Evolutionary conservation across 2,888 invertebrate species (phyloP).

Genomic region (Polymixis flavicincta): DNA sequence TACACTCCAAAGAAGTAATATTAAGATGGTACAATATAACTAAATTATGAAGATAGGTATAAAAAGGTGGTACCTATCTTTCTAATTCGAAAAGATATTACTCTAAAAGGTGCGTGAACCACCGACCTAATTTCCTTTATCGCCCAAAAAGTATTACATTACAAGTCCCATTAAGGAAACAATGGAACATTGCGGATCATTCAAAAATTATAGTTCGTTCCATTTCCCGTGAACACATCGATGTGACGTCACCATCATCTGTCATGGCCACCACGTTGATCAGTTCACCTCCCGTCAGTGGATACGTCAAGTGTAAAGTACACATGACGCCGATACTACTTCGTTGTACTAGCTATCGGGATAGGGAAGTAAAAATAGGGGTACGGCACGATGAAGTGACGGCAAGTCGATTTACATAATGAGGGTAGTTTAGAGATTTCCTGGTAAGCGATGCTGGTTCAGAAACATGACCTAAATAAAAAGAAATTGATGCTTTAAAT

Average conservation of each 20-base stretch:
- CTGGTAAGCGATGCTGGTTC: not conserved
- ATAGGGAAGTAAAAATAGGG: slow-evolving; percentile 5
- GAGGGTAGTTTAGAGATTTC: slow-evolving; percentile 12
- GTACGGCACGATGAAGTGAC: slow-evolving; percentile 1
- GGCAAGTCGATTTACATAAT: slow-evolving; percentile 39
- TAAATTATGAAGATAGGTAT: not conserved
- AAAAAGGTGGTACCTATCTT: not conserved
- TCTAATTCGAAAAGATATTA: too few relatives aligned
- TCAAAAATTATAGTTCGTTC: not conserved
- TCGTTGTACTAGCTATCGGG: slow-evolving; percentile 18
- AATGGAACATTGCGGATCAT: slow-evolving; percentile 6
- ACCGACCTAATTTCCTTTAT: slow-evolving; percentile 3
- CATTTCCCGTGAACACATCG: slow-evolving; percentile 1
- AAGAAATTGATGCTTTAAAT: not conserved
- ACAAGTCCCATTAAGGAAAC: slow-evolving; percentile 26
- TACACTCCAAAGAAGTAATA: not conserved
- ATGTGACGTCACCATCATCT: slow-evolving; percentile 38
- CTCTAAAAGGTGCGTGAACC: too few relatives aligned
- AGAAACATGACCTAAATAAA: not conserved
- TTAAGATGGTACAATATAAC: not conserved
- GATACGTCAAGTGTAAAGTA: slow-evolving; percentile 36
- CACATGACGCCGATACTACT: slow-evolving; percentile 20
- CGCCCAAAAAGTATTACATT: slow-evolving; percentile 6
- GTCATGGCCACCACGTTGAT: slow-evolving; percentile 37
- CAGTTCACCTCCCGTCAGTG: slow-evolving; percentile 24